Evolutionary conservation across 2,888 invertebrate species (phyloP).

Genomic region (Melanargia galathea): DNA sequence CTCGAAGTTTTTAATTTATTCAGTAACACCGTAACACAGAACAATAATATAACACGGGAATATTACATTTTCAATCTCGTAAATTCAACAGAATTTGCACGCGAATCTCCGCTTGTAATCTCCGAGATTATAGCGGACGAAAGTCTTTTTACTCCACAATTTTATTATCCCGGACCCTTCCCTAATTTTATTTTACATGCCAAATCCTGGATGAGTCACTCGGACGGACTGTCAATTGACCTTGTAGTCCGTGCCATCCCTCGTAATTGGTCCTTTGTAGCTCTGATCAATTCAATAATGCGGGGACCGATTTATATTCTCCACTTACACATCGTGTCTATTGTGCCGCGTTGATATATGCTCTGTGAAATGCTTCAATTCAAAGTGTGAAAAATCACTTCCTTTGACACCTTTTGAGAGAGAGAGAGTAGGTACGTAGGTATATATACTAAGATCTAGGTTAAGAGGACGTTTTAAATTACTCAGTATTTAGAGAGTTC

Average conservation of each 20-base stretch:
- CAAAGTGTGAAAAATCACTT: slow-evolving; percentile 15
- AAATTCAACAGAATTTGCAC: slow-evolving; percentile 28
- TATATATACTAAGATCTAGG: neutral
- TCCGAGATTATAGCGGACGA: slow-evolving; percentile 20
- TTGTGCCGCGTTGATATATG: slow-evolving; percentile 29
- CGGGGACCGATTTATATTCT: slow-evolving; percentile 55
- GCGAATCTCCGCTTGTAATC: slow-evolving; percentile 25
- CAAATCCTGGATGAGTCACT: slow-evolving; percentile 48
- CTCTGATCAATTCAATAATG: slow-evolving; percentile 68
- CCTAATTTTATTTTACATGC: slow-evolving; percentile 37
- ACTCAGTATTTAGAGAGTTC: neutral
- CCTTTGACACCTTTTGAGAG: slow-evolving; percentile 15
- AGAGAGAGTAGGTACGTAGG: neutral
- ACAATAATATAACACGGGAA: neutral
- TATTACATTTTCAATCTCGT: slow-evolving; percentile 3
- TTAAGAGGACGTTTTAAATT: neutral
- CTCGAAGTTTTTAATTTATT: no score
- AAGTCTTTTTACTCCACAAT: slow-evolving; percentile 31
- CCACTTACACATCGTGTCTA: slow-evolving; percentile 35
- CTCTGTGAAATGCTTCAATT: slow-evolving; percentile 24
- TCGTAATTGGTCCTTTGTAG: slow-evolving; percentile 73
- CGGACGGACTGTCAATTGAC: slow-evolving; percentile 56
- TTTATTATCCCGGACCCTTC: slow-evolving; percentile 34
- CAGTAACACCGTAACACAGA: neutral
- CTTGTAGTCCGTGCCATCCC: slow-evolving; percentile 64